Evolutionary conservation across 2,888 invertebrate genomes (phyloP).

Genomic region (Drosophila neotestacea): DNA sequence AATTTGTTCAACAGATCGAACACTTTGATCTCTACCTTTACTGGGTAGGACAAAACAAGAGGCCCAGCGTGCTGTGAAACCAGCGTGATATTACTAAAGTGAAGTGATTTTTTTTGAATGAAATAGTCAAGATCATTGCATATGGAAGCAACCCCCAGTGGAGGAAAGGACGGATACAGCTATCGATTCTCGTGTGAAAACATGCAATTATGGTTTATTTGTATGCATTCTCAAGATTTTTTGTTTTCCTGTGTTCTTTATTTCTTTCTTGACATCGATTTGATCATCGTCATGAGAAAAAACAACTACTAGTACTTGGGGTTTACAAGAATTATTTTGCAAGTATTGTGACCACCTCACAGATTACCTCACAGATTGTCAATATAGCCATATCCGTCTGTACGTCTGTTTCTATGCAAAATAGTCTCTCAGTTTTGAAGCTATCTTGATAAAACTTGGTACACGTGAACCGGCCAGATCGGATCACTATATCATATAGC

Average conservation of each 20-base stretch:
- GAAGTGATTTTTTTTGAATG: conserved; percentile 21
- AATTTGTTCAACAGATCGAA: conserved; percentile 52
- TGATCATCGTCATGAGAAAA: conserved; percentile 8
- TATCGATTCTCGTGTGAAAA: conserved; percentile 83
- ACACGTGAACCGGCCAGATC: no score
- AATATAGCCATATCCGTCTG: no score
- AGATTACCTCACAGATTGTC: not conserved
- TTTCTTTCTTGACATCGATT: not conserved
- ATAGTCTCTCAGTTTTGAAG: no score
- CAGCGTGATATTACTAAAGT: conserved; percentile 44
- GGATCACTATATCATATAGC: no score
- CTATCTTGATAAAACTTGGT: no score
- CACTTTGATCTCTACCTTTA: conserved; percentile 51
- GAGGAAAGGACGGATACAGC: conserved; percentile 7
- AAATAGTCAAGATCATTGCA: conserved; percentile 27
- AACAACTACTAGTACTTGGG: conserved; percentile 1
- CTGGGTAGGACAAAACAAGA: not conserved
- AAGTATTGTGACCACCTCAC: not conserved
- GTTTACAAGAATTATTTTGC: not conserved
- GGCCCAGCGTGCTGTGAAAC: conserved; percentile 57
- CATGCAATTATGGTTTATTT: conserved; percentile 82
- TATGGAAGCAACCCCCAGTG: conserved; percentile 44
- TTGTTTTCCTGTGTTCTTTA: conserved; percentile 6
- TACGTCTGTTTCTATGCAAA: no score
- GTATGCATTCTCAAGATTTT: conserved; percentile 34